Evolutionary conservation across 2,888 invertebrate genomes (phyloP).

Genomic region (Meiosimyza decipiens): DNA sequence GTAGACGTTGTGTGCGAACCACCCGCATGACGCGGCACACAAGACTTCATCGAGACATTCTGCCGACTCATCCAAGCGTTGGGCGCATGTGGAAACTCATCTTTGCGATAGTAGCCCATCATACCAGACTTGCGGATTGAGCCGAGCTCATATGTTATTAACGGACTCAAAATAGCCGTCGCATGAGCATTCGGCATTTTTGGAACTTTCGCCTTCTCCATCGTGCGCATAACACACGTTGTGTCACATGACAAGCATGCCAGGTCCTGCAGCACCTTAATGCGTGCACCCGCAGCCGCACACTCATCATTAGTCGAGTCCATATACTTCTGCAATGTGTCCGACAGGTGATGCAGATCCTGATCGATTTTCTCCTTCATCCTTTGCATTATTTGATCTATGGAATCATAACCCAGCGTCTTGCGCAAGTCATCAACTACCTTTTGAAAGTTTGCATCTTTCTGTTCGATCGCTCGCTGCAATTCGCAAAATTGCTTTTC

Average conservation of each 20-base stretch:
- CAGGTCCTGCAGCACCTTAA: constrained; percentile 75
- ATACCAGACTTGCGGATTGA: constrained; percentile 61
- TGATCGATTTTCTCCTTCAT: constrained; percentile 76
- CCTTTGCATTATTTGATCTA: constrained; percentile 75
- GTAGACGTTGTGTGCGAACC: constrained; percentile 81
- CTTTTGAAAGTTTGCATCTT: constrained; percentile 55
- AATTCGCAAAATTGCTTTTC: constrained; percentile 58
- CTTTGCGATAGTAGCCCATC: constrained; percentile 60
- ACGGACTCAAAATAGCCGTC: constrained; percentile 74
- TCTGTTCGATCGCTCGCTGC: constrained; percentile 50
- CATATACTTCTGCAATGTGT: constrained; percentile 55
- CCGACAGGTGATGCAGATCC: constrained; percentile 54
- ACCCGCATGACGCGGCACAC: constrained; percentile 76
- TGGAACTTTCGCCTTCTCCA: constrained; percentile 68
- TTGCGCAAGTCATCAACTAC: constrained; percentile 75
- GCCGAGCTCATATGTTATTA: constrained; percentile 79
- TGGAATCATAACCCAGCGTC: constrained; percentile 72
- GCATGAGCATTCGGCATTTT: constrained; percentile 70
- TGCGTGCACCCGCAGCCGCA: constrained; percentile 80
- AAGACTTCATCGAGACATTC: constrained; percentile 48
- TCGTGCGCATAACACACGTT: constrained; percentile 77
- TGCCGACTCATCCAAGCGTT: constrained; percentile 53
- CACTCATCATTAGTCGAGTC: constrained; percentile 65
- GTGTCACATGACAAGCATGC: constrained; percentile 84
- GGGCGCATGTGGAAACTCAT: constrained; percentile 55